Percentiles rank a stretch among this genome's conserved stretches.
These are phyloP conservation scores for Sinopyrophorus schimmeli DNA, from an alignment of 2,888 invertebrate species.

Conservation along the genomic window DNA sequence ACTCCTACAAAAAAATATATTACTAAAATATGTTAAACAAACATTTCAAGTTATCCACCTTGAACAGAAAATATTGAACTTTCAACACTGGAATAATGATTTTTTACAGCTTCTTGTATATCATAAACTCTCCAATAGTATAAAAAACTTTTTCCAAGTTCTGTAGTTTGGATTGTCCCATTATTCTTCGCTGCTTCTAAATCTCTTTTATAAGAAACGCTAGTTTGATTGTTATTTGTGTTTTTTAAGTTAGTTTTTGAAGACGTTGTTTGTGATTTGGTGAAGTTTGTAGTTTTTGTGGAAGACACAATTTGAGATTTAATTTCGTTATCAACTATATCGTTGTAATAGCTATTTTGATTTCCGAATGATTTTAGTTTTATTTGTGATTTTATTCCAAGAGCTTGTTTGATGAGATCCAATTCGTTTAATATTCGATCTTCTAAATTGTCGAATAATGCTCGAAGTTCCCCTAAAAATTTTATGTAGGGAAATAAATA, in stretches of 20 bases:
- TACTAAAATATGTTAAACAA: not conserved
- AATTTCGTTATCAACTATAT: too few relatives aligned
- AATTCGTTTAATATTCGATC: conserved; percentile 41
- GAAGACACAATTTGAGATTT: too few relatives aligned
- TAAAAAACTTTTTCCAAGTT: conserved; percentile 42
- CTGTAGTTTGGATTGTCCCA: conserved; percentile 42
- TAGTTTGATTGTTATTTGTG: not conserved
- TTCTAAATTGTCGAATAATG: too few relatives aligned
- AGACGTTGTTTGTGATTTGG: too few relatives aligned
- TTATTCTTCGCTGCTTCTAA: conserved; percentile 44
- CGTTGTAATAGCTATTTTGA: too few relatives aligned
- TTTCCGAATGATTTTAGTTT: too few relatives aligned
- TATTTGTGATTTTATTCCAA: too few relatives aligned
- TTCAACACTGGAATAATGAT: conserved; percentile 39
- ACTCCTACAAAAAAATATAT: conserved; percentile 44
- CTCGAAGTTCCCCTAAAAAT: too few relatives aligned
- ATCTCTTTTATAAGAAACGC: conserved; percentile 18
- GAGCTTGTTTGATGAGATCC: conserved; percentile 24
- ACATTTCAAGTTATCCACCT: conserved; percentile 31
- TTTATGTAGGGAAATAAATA: too few relatives aligned
- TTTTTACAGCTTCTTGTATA: conserved; percentile 39
- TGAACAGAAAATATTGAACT: conserved; percentile 39
- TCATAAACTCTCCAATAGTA: conserved; percentile 50
- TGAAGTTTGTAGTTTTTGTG: too few relatives aligned
- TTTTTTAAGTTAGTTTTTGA: too few relatives aligned